Conservation (phyloP, 1,140 invertebrate genomes). For the Sipha flava region DNA sequence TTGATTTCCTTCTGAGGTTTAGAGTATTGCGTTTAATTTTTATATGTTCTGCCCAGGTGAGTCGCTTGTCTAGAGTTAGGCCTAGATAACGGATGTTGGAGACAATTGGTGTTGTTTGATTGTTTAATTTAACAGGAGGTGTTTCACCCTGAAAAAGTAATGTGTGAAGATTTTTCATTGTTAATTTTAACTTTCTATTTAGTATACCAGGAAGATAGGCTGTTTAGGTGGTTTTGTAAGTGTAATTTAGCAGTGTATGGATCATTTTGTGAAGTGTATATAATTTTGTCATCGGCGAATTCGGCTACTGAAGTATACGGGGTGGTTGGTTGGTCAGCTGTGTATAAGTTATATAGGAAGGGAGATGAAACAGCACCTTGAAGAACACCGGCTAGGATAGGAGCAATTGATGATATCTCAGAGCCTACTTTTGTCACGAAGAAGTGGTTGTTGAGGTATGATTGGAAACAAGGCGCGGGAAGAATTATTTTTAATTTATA, state of each 20-base stretch:
- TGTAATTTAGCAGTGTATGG: constrained; percentile 33
- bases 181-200: constrained; percentile 41
- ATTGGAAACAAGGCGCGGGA: neutral
- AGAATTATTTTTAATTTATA: neutral
- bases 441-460: neutral
- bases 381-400: neutral
- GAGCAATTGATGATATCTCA: neutral
- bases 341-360: neutral
- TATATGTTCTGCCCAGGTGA: constrained; percentile 17
- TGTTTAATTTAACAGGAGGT: neutral
- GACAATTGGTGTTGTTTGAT: neutral
- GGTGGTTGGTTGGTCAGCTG: neutral
- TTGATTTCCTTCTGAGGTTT: neutral
- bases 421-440: neutral
- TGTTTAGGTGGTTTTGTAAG: constrained; percentile 36
- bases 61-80: neutral
- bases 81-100: neutral
- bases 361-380: neutral
- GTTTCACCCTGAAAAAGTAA: neutral
- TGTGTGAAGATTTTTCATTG: constrained; percentile 36
- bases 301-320: neutral
- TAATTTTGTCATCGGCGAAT: constrained; percentile 28
- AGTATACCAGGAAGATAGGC: constrained; percentile 37
- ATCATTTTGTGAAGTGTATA: constrained; percentile 33
- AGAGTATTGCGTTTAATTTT: constrained; percentile 4